Evolutionary conservation across 2,888 invertebrate species (phyloP).

Genomic region (Melolontha melolontha): DNA sequence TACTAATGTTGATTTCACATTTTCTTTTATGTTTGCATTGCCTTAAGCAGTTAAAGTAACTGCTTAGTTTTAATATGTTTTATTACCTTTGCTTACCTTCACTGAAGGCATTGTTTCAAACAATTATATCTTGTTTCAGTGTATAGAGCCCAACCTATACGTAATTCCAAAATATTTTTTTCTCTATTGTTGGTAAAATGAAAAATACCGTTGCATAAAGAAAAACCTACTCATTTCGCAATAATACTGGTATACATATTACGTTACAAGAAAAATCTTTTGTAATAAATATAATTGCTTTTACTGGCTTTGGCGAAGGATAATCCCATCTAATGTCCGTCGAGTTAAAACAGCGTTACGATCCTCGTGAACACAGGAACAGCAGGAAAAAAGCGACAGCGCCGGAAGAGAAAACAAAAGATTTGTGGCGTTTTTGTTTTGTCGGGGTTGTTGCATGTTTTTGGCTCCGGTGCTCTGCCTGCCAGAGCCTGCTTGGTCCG

Average conservation of each 20-base stretch:
- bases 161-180: no score
- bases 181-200: neutral
- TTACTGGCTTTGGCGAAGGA: slow-evolving; percentile 9
- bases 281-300: slow-evolving; percentile 15
- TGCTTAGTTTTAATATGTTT: no score
- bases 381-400: slow-evolving; percentile 20
- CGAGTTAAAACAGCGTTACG: slow-evolving; percentile 35
- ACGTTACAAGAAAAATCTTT: slow-evolving; percentile 18
- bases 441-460: slow-evolving; percentile 37
- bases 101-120: no score
- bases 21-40: no score
- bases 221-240: slow-evolving; percentile 17
- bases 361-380: slow-evolving; percentile 10
- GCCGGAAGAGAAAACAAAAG: slow-evolving; percentile 34
- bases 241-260: neutral
- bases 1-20: no score
- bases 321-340: slow-evolving; percentile 35
- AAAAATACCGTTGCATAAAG: neutral
- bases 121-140: no score
- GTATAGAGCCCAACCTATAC: no score
- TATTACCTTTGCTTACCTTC: neutral
- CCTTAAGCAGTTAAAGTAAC: no score
- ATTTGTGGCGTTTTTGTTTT: slow-evolving; percentile 36
- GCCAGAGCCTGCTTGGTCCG: neutral
- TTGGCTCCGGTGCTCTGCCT: slow-evolving; percentile 15